A percentile compares a stretch with the other conserved stretches of the same genome.
Evolutionary conservation across 2,888 invertebrate genomes (phyloP).

Genomic region (Caenorhabditis zanzibari): DNA sequence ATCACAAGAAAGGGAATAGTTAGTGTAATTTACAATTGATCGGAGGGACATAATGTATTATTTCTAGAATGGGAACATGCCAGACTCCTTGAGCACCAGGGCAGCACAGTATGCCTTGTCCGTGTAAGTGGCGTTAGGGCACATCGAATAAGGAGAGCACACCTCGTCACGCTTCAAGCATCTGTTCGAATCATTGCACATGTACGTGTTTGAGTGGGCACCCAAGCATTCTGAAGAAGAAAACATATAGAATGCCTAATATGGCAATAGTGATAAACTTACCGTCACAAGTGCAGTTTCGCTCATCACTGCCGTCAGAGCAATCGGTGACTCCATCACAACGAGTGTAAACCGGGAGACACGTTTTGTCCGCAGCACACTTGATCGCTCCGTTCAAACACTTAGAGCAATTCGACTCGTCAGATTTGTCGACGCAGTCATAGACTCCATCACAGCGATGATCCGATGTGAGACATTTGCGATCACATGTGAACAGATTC

Average conservation of each 20-base stretch:
- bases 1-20: conserved; percentile 42
- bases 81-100: conserved; percentile 43
- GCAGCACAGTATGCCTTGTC: conserved; percentile 73
- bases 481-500: conserved; percentile 61
- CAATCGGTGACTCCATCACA: conserved; percentile 79
- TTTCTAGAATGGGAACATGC: conserved; percentile 30
- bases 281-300: conserved; percentile 77
- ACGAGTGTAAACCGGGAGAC: conserved; percentile 68
- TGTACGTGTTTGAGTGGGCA: conserved; percentile 73
- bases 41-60: neutral
- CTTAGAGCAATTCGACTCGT: conserved; percentile 73
- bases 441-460: conserved; percentile 73
- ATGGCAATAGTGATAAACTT: neutral
- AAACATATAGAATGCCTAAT: too few species aligned
- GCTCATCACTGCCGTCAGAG: conserved; percentile 77
- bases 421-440: conserved; percentile 75
- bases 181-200: conserved; percentile 73
- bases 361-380: conserved; percentile 72
- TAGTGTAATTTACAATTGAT: conserved; percentile 25
- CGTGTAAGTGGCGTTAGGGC: conserved; percentile 75
- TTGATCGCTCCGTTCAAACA: conserved; percentile 68
- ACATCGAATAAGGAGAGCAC: conserved; percentile 77
- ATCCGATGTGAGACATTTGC: conserved; percentile 63
- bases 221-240: conserved; percentile 76
- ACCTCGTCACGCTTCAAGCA: conserved; percentile 78